Evolutionary conservation across 1,140 invertebrate species (phyloP).

Genomic region (Octopus sinensis): DNA sequence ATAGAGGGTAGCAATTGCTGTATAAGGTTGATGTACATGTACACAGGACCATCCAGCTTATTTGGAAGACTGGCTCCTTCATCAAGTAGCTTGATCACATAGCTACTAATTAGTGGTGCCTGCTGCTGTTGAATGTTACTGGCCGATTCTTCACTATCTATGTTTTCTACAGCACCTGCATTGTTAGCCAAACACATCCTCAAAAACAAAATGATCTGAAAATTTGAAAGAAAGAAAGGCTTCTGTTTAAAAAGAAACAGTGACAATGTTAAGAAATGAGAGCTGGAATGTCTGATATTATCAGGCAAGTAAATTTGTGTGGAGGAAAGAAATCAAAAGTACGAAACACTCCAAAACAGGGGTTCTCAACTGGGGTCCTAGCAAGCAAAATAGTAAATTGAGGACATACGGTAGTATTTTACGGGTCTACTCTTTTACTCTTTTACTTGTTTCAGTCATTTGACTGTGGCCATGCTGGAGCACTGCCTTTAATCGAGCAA

Average conservation of each 20-base stretch:
- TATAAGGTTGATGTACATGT: conserved; percentile 68
- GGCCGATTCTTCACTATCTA: conserved; percentile 67
- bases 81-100: conserved; percentile 59
- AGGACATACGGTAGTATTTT: too few species aligned
- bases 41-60: conserved; percentile 51
- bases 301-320: too few species aligned
- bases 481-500: too few species aligned
- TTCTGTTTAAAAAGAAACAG: not conserved
- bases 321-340: too few species aligned
- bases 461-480: too few species aligned
- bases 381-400: too few species aligned
- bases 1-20: conserved; percentile 64
- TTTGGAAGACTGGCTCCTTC: conserved; percentile 58
- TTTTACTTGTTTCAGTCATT: too few species aligned
- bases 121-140: conserved; percentile 64
- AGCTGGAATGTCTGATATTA: too few species aligned
- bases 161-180: conserved; percentile 59
- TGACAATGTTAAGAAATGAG: too few species aligned
- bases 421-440: too few species aligned
- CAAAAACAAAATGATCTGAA: conserved; percentile 72
- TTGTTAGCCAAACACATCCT: conserved; percentile 67
- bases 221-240: not conserved
- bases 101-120: conserved; percentile 45
- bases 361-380: too few species aligned
- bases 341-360: too few species aligned